Percentiles rank a stretch among this genome's conserved stretches.
These are phyloP conservation scores for Amazona vittata DNA, from an alignment of 2,113 vertebrate species.

Conservation along the genomic window DNA sequence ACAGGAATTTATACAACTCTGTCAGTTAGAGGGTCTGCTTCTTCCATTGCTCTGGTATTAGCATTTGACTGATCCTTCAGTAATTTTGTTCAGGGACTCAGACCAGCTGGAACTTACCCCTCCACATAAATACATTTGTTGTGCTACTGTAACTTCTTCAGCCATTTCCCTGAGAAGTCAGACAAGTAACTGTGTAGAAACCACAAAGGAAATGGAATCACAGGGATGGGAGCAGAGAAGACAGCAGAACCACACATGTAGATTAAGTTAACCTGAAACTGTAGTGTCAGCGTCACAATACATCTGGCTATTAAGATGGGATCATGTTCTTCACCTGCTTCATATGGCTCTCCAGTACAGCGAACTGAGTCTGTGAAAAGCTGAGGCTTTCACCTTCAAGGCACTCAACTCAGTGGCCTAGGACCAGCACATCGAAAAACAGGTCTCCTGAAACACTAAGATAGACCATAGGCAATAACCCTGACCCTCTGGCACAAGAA, in stretches of 20 bases:
- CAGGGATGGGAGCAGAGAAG: neutral
- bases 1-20: neutral
- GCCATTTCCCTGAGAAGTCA: neutral
- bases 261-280: neutral
- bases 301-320: neutral
- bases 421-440: neutral
- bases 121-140: neutral
- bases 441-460: neutral
- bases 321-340: neutral
- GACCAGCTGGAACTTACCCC: neutral
- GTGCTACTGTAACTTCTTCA: neutral
- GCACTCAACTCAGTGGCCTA: neutral
- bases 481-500: neutral
- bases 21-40: neutral
- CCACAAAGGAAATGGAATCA: neutral
- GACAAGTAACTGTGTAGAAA: neutral
- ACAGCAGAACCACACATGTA: neutral
- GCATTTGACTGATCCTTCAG: neutral
- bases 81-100: neutral
- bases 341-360: neutral
- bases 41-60: neutral
- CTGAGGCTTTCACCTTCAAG: neutral
- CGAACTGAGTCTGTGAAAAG: neutral
- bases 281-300: neutral
- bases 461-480: neutral